Conservation (phyloP, 1,140 invertebrate species). For the Ylistrum balloti region DNA sequence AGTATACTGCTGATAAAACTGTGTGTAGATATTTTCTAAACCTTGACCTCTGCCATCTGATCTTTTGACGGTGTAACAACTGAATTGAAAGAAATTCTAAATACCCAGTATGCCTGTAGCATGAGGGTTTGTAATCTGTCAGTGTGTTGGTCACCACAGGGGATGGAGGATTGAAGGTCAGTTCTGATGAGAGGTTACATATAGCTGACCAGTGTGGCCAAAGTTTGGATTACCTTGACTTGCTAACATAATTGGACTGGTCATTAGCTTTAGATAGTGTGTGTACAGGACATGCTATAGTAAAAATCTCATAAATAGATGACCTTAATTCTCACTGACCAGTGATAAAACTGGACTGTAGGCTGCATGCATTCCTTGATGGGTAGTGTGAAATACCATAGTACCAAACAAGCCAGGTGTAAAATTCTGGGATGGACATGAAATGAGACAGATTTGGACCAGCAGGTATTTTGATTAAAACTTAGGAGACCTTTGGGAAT, state of each 20-base stretch:
- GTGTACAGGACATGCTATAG: constrained; percentile 12
- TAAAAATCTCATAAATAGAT: constrained; percentile 22
- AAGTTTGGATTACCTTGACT: background rate
- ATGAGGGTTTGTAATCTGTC: too few species aligned
- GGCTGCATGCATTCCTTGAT: background rate
- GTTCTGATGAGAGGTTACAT: background rate
- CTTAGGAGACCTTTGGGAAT: background rate
- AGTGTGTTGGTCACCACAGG: too few species aligned
- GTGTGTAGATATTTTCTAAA: too few species aligned
- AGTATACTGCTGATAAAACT: too few species aligned
- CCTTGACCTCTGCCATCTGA: too few species aligned
- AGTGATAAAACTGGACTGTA: background rate
- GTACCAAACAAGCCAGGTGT: too few species aligned
- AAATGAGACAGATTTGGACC: background rate
- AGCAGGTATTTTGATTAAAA: background rate
- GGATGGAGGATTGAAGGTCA: too few species aligned
- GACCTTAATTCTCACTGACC: background rate
- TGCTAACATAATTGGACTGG: constrained; percentile 6
- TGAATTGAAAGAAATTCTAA: too few species aligned
- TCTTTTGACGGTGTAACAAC: too few species aligned
- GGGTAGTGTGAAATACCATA: too few species aligned
- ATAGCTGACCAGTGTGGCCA: background rate
- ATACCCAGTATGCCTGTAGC: too few species aligned
- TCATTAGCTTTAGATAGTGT: background rate
- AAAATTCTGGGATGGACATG: background rate